phyloP scores from a whole-genome alignment of 2,797 vertebrate genomes.

The Micrastur ruficollis region DNA sequence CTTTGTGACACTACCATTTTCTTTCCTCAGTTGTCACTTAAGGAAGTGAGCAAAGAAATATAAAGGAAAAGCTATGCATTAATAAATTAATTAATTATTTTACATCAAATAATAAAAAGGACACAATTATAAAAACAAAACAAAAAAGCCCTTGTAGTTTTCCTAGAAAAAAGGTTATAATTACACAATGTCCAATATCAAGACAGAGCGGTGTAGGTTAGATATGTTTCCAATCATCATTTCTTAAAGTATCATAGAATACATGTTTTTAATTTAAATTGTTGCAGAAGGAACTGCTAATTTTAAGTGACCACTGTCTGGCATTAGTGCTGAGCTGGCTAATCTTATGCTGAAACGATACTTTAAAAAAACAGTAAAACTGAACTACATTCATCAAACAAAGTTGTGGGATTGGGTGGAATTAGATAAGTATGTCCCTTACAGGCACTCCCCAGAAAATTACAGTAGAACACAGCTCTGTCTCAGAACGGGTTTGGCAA shows the following conservation, averaged over 20 bases:
- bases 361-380: conserved; percentile 62
- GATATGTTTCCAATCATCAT: conserved; percentile 41
- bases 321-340: conserved; percentile 71
- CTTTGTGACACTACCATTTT: conserved; percentile 68
- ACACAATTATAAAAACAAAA: conserved; percentile 68
- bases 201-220: background rate
- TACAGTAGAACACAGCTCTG: conserved; percentile 60
- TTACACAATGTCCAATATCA: conserved; percentile 18
- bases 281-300: conserved; percentile 66
- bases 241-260: conserved; percentile 36
- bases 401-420: conserved; percentile 60
- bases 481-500: conserved; percentile 71
- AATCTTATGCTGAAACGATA: conserved; percentile 62
- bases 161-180: conserved; percentile 46
- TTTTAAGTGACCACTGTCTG: conserved; percentile 73
- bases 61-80: conserved; percentile 74
- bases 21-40: conserved; percentile 64
- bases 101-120: conserved; percentile 79
- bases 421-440: conserved; percentile 69
- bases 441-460: conserved; percentile 70
- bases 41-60: conserved; percentile 70
- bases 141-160: conserved; percentile 42
- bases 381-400: conserved; percentile 72
- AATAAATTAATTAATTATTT: conserved; percentile 86
- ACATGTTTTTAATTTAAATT: conserved; percentile 60